Evolutionary conservation across 1,140 invertebrate genomes (phyloP).

Genomic region (Yoshiicerus persimilis): DNA sequence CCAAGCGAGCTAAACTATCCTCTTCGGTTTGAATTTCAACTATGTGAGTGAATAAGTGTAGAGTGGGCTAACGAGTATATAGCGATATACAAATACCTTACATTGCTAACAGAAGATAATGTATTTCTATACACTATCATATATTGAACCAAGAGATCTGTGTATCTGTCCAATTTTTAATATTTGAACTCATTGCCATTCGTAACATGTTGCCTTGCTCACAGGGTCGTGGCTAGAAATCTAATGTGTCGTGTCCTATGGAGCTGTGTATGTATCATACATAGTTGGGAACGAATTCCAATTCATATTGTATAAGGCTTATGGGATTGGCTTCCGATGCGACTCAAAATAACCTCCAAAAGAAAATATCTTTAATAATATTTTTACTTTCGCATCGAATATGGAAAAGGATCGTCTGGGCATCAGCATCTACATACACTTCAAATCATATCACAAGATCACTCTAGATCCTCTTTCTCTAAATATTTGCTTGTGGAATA

Average conservation of each 20-base stretch:
- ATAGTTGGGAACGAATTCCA: background rate
- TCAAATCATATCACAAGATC: background rate
- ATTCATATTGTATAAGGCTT: background rate
- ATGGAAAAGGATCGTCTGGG: slow-evolving; percentile 22
- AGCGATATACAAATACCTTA: background rate
- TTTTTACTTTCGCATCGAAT: background rate
- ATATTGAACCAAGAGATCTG: background rate
- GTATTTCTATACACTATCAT: background rate
- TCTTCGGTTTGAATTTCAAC: background rate
- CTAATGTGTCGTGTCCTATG: background rate
- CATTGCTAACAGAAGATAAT: background rate
- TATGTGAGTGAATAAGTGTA: background rate
- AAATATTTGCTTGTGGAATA: background rate
- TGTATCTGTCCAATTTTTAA: slow-evolving; percentile 6
- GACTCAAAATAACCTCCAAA: background rate
- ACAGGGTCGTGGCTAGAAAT: background rate
- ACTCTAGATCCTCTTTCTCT: background rate
- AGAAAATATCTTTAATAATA: background rate
- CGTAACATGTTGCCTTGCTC: slow-evolving; percentile 10
- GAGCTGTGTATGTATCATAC: background rate
- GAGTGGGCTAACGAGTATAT: background rate
- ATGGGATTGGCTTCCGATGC: background rate
- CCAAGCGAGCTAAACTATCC: background rate
- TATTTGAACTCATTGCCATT: slow-evolving; percentile 14
- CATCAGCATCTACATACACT: background rate